Evolutionary conservation across 92 coral and sea anemone genomes (phyloP).

Genomic region (Porites lobata): DNA sequence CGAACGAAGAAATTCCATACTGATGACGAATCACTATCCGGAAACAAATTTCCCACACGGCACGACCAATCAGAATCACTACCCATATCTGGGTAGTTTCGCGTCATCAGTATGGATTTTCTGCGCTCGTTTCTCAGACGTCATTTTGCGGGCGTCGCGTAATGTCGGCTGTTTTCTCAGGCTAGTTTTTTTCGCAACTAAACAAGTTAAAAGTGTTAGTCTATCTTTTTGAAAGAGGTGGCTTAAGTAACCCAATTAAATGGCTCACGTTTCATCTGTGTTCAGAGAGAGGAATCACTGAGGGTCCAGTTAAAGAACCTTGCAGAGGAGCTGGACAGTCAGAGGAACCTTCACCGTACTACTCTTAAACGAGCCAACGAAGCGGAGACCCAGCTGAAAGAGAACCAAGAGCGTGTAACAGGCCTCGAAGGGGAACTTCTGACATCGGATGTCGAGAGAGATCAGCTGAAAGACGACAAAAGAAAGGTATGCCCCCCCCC

Average conservation of each 20-base stretch:
- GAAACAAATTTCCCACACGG: too few relatives aligned
- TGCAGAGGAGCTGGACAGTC: conserved; percentile 94
- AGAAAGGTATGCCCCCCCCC: conserved; percentile 76
- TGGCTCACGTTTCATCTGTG: neutral
- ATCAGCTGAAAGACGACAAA: conserved; percentile 89
- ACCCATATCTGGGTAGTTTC: too few relatives aligned
- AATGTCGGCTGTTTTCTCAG: too few relatives aligned
- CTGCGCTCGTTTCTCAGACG: too few relatives aligned
- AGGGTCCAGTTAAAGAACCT: conserved; percentile 83
- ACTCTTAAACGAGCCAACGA: conserved; percentile 95
- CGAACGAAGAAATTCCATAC: too few relatives aligned
- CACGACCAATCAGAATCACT: too few relatives aligned
- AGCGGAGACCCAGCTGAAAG: conserved; percentile 93
- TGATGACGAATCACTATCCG: too few relatives aligned
- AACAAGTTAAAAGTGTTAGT: too few relatives aligned
- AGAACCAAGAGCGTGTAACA: conserved; percentile 84
- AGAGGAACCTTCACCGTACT: conserved; percentile 91
- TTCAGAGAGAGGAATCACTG: conserved; percentile 87
- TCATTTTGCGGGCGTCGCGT: too few relatives aligned
- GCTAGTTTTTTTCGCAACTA: neutral
- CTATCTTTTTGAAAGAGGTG: too few relatives aligned
- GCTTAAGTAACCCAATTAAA: neutral
- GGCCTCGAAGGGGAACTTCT: conserved; percentile 96
- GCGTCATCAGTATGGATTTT: too few relatives aligned
- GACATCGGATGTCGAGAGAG: conserved; percentile 98